Percentiles rank a stretch among this genome's conserved stretches.
Conservation (phyloP, 1,140 invertebrate species). For the Caenorhabditis inopinata region DNA sequence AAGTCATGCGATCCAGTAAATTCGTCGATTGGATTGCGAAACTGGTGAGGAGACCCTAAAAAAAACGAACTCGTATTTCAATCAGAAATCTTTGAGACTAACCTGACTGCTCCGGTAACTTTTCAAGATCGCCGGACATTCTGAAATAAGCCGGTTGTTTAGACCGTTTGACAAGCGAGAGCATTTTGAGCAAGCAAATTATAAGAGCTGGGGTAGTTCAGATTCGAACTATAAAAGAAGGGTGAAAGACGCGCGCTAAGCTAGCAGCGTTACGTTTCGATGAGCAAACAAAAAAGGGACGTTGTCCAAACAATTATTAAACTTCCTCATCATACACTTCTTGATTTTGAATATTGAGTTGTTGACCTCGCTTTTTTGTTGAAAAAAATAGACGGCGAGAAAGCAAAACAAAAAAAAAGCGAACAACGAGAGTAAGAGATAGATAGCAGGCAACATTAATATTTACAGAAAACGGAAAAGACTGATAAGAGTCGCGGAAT, state of each 20-base stretch:
- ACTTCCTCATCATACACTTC: slow-evolving; percentile 22
- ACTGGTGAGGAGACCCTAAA: slow-evolving; percentile 2
- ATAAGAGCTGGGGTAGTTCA: not conserved
- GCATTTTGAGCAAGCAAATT: not conserved
- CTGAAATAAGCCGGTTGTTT: slow-evolving; percentile 16
- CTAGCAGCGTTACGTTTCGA: slow-evolving; percentile 1
- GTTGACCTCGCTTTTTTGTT: slow-evolving; percentile 24
- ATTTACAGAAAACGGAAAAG: slow-evolving; percentile 16
- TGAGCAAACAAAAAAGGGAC: slow-evolving; percentile 15
- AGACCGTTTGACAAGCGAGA: not conserved
- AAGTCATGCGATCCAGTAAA: not conserved
- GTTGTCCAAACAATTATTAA: slow-evolving; percentile 33
- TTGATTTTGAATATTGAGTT: slow-evolving; percentile 4
- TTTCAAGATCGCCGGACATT: slow-evolving; percentile 17
- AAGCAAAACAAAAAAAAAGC: slow-evolving; percentile 33
- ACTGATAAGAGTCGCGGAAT: not conserved
- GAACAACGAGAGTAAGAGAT: slow-evolving; percentile 38
- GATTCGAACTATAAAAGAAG: slow-evolving; percentile 14
- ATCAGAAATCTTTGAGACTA: not conserved
- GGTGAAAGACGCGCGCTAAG: not conserved
- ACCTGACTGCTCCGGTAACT: not conserved
- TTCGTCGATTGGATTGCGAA: not conserved
- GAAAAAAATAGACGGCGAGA: slow-evolving; percentile 48
- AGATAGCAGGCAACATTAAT: slow-evolving; percentile 8
- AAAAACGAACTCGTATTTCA: not conserved